Evolutionary conservation across 2,797 vertebrate genomes (phyloP).

Genomic region (Etheostoma perlongum): DNA sequence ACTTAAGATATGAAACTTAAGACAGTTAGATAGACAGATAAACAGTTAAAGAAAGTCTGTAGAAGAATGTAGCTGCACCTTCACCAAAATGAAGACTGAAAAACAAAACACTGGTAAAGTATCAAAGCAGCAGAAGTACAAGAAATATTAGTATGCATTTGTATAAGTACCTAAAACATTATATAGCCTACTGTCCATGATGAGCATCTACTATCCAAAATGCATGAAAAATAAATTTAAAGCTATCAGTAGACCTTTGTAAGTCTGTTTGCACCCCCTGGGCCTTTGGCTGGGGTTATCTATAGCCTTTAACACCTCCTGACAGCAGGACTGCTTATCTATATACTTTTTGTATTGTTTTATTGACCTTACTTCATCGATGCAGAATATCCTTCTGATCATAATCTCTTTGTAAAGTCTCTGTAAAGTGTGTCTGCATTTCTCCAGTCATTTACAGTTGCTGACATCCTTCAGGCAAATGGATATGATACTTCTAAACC

Average conservation of each 20-base stretch:
- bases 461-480: slow-evolving; percentile 44
- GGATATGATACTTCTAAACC: slow-evolving; percentile 41
- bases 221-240: neutral
- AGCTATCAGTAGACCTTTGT: too few relatives aligned
- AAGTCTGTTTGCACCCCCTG: too few relatives aligned
- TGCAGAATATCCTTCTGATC: neutral
- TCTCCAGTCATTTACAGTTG: slow-evolving; percentile 18
- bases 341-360: neutral
- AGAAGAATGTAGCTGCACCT: too few relatives aligned
- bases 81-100: too few relatives aligned
- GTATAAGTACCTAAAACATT: neutral
- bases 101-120: neutral
- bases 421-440: slow-evolving; percentile 14
- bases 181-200: neutral
- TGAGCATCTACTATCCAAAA: neutral
- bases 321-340: neutral
- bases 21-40: too few relatives aligned
- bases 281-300: neutral
- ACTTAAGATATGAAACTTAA: too few relatives aligned
- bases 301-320: too few relatives aligned
- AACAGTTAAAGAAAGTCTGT: too few relatives aligned
- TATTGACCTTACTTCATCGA: neutral
- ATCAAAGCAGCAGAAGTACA: neutral
- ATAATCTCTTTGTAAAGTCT: neutral
- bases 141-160: neutral